Percentiles rank a stretch among this genome's conserved stretches.
Conservation (phyloP, 2,797 vertebrate genomes). For the Harpagifer antarcticus region DNA sequence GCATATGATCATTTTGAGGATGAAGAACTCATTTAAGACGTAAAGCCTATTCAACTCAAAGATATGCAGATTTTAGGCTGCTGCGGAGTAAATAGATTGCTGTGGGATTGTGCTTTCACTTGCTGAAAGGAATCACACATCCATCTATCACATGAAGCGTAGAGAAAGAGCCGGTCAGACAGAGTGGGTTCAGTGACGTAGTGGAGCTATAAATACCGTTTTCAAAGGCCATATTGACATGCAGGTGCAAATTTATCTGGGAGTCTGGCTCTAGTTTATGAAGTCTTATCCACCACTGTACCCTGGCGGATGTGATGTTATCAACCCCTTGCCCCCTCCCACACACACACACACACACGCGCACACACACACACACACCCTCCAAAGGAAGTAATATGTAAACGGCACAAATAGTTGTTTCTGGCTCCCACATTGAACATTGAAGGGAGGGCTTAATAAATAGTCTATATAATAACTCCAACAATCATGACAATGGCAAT, state of each 20-base stretch:
- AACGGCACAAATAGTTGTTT: conserved; percentile 24
- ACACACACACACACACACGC: too few relatives aligned
- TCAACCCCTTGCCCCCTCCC: conserved; percentile 18
- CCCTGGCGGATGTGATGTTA: conserved; percentile 51
- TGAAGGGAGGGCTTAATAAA: conserved; percentile 16
- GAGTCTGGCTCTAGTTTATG: conserved; percentile 61
- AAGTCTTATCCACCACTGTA: conserved; percentile 58
- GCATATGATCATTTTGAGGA: too few relatives aligned
- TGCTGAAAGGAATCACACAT: not conserved
- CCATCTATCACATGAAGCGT: not conserved
- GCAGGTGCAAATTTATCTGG: conserved; percentile 76
- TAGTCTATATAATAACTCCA: not conserved
- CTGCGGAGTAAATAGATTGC: not conserved
- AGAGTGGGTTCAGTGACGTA: conserved; percentile 49
- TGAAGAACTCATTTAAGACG: not conserved
- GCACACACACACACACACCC: not conserved
- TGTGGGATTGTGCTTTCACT: not conserved
- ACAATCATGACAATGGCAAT: conserved; percentile 18
- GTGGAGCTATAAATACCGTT: conserved; percentile 71
- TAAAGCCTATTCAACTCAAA: not conserved
- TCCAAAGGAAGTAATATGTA: conserved; percentile 23
- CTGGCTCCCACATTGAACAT: conserved; percentile 9
- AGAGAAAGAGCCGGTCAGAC: conserved; percentile 37
- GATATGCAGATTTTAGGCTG: not conserved
- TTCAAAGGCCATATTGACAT: conserved; percentile 80